phyloP scores from a whole-genome alignment of 2,797 vertebrate species.

The Ptychadena robeensis region DNA sequence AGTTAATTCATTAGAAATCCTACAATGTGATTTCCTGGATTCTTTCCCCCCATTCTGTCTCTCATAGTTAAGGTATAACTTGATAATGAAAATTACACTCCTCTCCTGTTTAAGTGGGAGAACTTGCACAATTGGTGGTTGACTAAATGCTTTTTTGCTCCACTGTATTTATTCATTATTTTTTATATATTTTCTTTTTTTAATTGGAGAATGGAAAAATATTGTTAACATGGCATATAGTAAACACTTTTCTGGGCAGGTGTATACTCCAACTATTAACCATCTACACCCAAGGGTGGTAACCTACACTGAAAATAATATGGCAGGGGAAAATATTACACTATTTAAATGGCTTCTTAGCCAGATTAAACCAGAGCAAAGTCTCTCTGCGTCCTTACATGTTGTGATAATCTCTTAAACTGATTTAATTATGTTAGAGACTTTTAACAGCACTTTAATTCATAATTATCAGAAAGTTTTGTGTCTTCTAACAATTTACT shows the following conservation, averaged over 20 bases:
- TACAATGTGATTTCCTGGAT: too few relatives aligned
- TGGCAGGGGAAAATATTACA: background rate
- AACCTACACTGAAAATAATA: background rate
- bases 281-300: conserved; percentile 2
- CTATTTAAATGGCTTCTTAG: conserved; percentile 10
- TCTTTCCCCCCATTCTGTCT: too few relatives aligned
- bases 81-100: too few relatives aligned
- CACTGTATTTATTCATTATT: too few relatives aligned
- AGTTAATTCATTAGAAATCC: too few relatives aligned
- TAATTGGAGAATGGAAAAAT: too few relatives aligned
- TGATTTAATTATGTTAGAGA: conserved; percentile 40
- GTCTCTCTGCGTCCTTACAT: conserved; percentile 1
- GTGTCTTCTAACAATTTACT: conserved; percentile 15
- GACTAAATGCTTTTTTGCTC: too few relatives aligned
- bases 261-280: background rate
- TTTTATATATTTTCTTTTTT: too few relatives aligned
- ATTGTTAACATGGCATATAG: background rate
- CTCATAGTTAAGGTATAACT: too few relatives aligned
- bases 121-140: too few relatives aligned
- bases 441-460: conserved; percentile 22
- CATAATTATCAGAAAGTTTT: conserved; percentile 7
- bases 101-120: too few relatives aligned
- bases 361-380: conserved; percentile 15
- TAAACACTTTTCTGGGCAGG: background rate
- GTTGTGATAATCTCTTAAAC: conserved; percentile 28